phyloP scores from a whole-genome alignment of 2,888 invertebrate species.

The Caenorhabditis virilis region DNA sequence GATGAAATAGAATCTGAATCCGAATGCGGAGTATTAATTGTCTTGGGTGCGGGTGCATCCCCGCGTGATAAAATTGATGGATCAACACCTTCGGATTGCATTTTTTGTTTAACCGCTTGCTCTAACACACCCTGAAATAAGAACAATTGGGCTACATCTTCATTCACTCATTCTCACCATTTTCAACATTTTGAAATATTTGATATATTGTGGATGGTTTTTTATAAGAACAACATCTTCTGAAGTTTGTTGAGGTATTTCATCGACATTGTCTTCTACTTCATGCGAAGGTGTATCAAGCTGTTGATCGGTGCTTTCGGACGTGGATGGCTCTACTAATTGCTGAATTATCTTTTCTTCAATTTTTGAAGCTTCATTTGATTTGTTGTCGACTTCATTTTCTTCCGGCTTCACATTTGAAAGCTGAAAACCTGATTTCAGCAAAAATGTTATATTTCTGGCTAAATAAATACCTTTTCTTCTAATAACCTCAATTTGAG shows the following conservation, averaged over 20 bases:
- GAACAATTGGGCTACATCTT: not conserved
- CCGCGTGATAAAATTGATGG: conserved; percentile 23
- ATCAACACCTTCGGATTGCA: conserved; percentile 58
- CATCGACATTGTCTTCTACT: not conserved
- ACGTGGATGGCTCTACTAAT: too few species aligned
- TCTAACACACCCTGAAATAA: conserved; percentile 57
- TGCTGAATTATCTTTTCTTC: too few species aligned
- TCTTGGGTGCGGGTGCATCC: too few species aligned
- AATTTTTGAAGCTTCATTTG: too few species aligned
- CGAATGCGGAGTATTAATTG: not conserved
- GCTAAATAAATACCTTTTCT: conserved; percentile 10
- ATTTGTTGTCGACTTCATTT: too few species aligned
- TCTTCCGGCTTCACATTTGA: conserved; percentile 7
- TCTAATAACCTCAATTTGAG: conserved; percentile 29
- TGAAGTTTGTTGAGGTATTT: not conserved
- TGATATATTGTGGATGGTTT: conserved; percentile 53
- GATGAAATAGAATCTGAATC: conserved; percentile 16
- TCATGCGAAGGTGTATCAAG: too few species aligned
- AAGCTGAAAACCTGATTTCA: too few species aligned
- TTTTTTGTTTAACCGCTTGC: conserved; percentile 57
- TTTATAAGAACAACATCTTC: conserved; percentile 13
- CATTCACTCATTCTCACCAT: conserved; percentile 48
- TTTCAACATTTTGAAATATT: conserved; percentile 64
- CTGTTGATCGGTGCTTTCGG: too few species aligned
- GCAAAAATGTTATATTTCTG: too few species aligned